Evolutionary conservation across 2,113 vertebrate species (phyloP).

Genomic region (Microtus ochrogaster): DNA sequence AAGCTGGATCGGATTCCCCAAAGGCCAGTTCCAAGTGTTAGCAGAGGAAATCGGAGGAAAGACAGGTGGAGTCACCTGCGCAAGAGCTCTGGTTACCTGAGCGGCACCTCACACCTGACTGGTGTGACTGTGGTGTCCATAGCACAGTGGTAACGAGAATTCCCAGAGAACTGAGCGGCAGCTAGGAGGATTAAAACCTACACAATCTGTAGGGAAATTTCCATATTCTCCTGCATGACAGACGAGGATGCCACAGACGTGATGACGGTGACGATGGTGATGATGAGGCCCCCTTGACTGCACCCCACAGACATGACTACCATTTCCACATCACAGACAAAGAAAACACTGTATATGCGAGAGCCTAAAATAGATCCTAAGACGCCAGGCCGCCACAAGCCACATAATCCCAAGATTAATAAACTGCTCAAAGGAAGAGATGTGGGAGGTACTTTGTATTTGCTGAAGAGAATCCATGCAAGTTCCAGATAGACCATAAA

Average conservation of each 20-base stretch:
- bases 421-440: background rate
- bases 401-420: background rate
- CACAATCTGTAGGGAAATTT: background rate
- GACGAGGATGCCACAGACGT: background rate
- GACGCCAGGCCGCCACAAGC: background rate
- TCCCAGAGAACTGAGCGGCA: background rate
- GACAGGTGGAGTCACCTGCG: slow-evolving; percentile 53
- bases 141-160: background rate
- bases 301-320: fast-evolving
- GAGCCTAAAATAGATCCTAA: no score
- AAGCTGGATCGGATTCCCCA: slow-evolving; percentile 73
- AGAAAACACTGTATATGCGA: fast-evolving
- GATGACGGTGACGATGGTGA: background rate
- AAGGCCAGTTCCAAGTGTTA: slow-evolving; percentile 62
- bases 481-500: background rate
- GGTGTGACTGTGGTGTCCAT: background rate
- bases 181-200: background rate
- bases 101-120: background rate
- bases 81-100: background rate
- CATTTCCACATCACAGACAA: background rate
- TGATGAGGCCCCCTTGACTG: background rate
- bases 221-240: background rate
- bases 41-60: slow-evolving; percentile 67
- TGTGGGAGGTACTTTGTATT: background rate
- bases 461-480: background rate